Conservation (phyloP, 30 jellyfish, hydroid and myxozoan species). For the Phacellophora camtschatica region DNA sequence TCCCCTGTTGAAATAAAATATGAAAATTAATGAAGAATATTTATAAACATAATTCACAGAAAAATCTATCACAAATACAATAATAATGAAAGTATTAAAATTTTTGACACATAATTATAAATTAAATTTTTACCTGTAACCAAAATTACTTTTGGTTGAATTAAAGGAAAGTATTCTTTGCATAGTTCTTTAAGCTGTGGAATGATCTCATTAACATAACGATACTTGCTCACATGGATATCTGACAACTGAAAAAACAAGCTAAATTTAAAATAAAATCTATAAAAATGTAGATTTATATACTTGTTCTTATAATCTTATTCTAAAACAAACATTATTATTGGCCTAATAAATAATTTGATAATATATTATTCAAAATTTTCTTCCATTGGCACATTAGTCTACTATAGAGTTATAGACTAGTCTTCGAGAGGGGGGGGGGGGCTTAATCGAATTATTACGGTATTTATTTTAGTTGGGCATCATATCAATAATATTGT, state of each 20-base stretch:
- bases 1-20: constrained; percentile 53
- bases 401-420: too few species aligned
- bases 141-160: constrained; percentile 72
- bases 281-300: too few species aligned
- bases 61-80: neutral
- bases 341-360: too few species aligned
- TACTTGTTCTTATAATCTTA: too few species aligned
- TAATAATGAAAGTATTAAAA: neutral
- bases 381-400: too few species aligned
- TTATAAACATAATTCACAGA: neutral
- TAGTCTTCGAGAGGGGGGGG: too few species aligned
- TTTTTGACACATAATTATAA: neutral
- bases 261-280: too few species aligned
- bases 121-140: constrained; percentile 75
- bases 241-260: constrained; percentile 72
- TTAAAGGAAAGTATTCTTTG: constrained; percentile 22
- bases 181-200: constrained; percentile 66
- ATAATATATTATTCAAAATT: too few species aligned
- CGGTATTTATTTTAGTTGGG: too few species aligned
- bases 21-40: neutral
- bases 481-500: too few species aligned
- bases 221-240: constrained; percentile 76
- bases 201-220: constrained; percentile 41
- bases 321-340: too few species aligned
- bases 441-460: too few species aligned